These are phyloP conservation scores for Endotricha flammealis DNA, from an alignment of 2,888 invertebrate genomes.

Conservation along the genomic window DNA sequence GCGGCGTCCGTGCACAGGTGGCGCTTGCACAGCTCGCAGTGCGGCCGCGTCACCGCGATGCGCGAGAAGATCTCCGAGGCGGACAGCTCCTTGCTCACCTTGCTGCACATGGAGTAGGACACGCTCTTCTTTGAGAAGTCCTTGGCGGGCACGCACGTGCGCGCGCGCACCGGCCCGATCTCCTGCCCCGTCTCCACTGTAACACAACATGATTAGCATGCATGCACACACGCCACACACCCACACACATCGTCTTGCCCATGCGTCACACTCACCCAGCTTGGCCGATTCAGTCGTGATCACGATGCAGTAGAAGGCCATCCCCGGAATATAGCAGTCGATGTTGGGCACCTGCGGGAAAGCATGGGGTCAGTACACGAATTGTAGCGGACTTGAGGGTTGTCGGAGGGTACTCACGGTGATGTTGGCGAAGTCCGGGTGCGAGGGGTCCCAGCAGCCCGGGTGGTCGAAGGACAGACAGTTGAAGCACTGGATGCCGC, in stretches of 20 bases:
- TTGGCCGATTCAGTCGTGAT: slow-evolving; percentile 70
- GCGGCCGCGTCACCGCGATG: slow-evolving; percentile 58
- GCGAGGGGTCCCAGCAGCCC: slow-evolving; percentile 73
- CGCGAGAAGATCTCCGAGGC: slow-evolving; percentile 69
- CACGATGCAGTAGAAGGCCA: slow-evolving; percentile 66
- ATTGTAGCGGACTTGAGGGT: no score
- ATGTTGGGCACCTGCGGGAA: slow-evolving; percentile 61
- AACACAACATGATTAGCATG: slow-evolving; percentile 15
- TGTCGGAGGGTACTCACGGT: slow-evolving; percentile 40
- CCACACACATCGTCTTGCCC: background rate
- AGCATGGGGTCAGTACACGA: no score
- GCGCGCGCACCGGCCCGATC: slow-evolving; percentile 67
- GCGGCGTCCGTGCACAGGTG: slow-evolving; percentile 61
- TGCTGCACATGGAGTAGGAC: slow-evolving; percentile 66
- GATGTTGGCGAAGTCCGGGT: slow-evolving; percentile 65
- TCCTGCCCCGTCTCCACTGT: slow-evolving; percentile 67
- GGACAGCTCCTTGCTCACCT: slow-evolving; percentile 64
- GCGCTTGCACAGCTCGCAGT: slow-evolving; percentile 64
- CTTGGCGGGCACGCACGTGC: slow-evolving; percentile 68
- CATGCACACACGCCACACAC: background rate
- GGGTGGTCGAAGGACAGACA: slow-evolving; percentile 70
- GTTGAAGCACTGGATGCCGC: slow-evolving; percentile 70
- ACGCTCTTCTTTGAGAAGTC: slow-evolving; percentile 69
- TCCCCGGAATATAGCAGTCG: slow-evolving; percentile 71
- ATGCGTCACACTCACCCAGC: slow-evolving; percentile 41